Evolutionary conservation across 2,113 vertebrate species (phyloP).

Genomic region (Tragelaphus strepsiceros): DNA sequence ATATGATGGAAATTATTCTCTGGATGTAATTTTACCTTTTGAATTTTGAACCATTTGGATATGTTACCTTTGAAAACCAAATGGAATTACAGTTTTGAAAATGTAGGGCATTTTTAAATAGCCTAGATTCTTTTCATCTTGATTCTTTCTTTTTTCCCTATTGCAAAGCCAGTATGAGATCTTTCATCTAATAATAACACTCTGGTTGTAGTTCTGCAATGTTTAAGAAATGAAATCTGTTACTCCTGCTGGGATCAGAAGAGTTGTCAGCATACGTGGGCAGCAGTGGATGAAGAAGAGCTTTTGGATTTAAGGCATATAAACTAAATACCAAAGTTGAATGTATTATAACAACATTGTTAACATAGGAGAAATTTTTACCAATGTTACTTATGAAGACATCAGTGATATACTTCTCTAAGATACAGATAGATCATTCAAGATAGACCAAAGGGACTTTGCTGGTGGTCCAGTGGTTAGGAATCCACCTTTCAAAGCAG

Average conservation of each 20-base stretch:
- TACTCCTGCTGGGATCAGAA: slow-evolving; percentile 72
- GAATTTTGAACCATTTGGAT: slow-evolving; percentile 45
- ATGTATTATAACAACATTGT: slow-evolving; percentile 52
- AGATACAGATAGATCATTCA: background rate
- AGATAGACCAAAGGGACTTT: background rate
- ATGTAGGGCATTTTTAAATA: slow-evolving; percentile 59
- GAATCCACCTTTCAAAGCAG: background rate
- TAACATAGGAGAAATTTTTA: slow-evolving; percentile 36
- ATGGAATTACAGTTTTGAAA: slow-evolving; percentile 45
- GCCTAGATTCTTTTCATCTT: slow-evolving; percentile 58
- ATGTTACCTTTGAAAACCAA: slow-evolving; percentile 45
- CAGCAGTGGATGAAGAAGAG: slow-evolving; percentile 67
- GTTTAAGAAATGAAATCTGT: slow-evolving; percentile 74
- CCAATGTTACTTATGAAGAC: slow-evolving; percentile 26
- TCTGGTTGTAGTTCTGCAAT: slow-evolving; percentile 63
- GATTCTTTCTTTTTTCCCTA: slow-evolving; percentile 49
- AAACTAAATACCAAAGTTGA: slow-evolving; percentile 63
- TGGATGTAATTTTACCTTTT: background rate
- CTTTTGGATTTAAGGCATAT: slow-evolving; percentile 57
- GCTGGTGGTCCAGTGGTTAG: background rate
- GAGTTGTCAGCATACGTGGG: slow-evolving; percentile 71
- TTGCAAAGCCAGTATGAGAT: slow-evolving; percentile 63
- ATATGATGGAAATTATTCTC: background rate
- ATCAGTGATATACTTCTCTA: background rate
- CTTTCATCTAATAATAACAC: slow-evolving; percentile 68